These are phyloP conservation scores for Rhagonycha fulva DNA, from an alignment of 2,888 invertebrate species.

Conservation along the genomic window DNA sequence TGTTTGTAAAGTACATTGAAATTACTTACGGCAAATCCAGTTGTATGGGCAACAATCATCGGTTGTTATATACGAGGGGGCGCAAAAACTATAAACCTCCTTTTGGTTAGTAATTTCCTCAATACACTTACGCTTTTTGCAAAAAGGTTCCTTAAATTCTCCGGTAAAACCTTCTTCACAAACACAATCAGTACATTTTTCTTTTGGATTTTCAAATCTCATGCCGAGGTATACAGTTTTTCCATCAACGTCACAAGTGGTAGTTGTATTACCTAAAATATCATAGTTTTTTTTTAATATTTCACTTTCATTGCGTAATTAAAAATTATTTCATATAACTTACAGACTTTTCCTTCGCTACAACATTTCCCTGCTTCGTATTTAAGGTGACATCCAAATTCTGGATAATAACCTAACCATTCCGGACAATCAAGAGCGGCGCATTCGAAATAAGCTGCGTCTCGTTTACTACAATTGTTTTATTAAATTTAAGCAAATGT, in stretches of 20 bases:
- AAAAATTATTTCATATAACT: not conserved
- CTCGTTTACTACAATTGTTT: not conserved
- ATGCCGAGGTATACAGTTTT: slow-evolving; percentile 24
- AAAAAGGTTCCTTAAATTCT: slow-evolving; percentile 25
- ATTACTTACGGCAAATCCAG: slow-evolving; percentile 27
- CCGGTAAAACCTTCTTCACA: slow-evolving; percentile 33
- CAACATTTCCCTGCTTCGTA: not conserved
- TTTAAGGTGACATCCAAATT: not conserved
- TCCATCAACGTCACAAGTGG: slow-evolving; percentile 24
- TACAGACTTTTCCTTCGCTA: not conserved
- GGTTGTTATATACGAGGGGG: slow-evolving; percentile 13
- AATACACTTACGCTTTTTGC: slow-evolving; percentile 16
- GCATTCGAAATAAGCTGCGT: slow-evolving; percentile 25
- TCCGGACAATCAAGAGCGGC: slow-evolving; percentile 36
- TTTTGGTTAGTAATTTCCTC: slow-evolving; percentile 15
- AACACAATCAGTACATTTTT: slow-evolving; percentile 32
- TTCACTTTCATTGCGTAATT: too few species aligned
- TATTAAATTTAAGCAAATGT: not conserved
- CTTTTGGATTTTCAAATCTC: slow-evolving; percentile 20
- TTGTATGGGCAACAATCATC: slow-evolving; percentile 23
- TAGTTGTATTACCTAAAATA: slow-evolving; percentile 18
- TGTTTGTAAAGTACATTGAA: not conserved
- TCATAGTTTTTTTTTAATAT: not conserved
- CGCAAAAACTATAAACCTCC: slow-evolving; percentile 16
- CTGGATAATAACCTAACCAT: not conserved